Percentiles rank a stretch among this genome's conserved stretches.
Evolutionary conservation across 2,888 invertebrate species (phyloP).

Genomic region (Limnephilus auricula): DNA sequence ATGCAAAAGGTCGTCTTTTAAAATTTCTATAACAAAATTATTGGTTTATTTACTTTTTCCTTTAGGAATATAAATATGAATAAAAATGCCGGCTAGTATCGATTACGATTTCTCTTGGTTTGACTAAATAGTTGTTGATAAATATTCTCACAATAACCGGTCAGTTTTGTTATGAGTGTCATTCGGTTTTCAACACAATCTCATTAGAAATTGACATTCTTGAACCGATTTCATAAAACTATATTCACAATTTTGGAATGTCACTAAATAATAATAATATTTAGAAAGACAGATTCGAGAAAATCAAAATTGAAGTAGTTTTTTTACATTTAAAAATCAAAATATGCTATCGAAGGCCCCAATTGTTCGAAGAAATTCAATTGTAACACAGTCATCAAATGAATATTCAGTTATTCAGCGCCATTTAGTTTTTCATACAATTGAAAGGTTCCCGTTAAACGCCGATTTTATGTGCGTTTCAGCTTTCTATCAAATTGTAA

Average conservation of each 20-base stretch:
- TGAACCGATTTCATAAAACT: neutral
- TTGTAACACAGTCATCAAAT: too few species aligned
- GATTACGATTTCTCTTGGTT: neutral
- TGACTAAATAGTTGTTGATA: neutral
- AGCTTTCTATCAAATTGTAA: too few species aligned
- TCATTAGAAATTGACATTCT: conserved; percentile 2
- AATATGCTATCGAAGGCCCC: too few species aligned
- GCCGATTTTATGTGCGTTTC: too few species aligned
- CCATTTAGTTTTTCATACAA: too few species aligned
- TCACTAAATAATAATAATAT: neutral
- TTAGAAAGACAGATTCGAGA: neutral
- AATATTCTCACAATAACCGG: neutral
- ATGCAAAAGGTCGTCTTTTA: too few species aligned
- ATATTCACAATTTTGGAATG: neutral
- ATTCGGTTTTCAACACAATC: neutral
- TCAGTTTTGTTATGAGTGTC: neutral
- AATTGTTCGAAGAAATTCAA: too few species aligned
- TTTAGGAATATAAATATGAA: neutral
- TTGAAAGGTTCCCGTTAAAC: too few species aligned
- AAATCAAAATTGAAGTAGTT: neutral
- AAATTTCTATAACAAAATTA: too few species aligned
- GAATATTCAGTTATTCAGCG: too few species aligned
- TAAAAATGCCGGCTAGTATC: neutral
- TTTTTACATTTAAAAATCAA: too few species aligned
- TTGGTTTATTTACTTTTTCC: too few species aligned